Evolutionary conservation across 2,113 vertebrate genomes (phyloP), one percentile per base, ranked within the genome.

Genomic region (Oreochromis aureus): DNA sequence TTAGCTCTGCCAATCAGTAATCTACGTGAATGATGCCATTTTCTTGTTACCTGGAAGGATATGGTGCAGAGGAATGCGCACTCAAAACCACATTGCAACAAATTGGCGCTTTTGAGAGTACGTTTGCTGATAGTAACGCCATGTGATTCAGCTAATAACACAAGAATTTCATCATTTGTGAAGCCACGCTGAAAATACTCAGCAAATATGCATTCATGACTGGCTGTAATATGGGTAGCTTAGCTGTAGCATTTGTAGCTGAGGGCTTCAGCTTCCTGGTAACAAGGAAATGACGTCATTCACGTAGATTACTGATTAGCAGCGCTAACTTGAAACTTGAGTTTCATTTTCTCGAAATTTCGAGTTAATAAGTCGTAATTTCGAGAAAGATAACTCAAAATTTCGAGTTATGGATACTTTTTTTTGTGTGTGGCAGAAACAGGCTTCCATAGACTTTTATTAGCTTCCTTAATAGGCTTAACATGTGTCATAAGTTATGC

Each of bases 261-360:
- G 5, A 32, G 58, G 58, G 58, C 58, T 59, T 59, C 56, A 59
- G 7, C 27, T 0, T 59, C 27, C 1, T 1, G 58, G 15, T 32
- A 59, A 59, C 8, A 59, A 10, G 5, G 15, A 59, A 59, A 59
- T 59, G 3, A 59, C 15, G 2, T 59, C 15, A 59, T 59, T 32
- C 2, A 0, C 2, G 0, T 32, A 59, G 58, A 32, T 59, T 32
- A 59, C 27, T 18, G 27, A 32, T 18, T 32, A 27, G 58, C 58
- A 32, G 58, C 0, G 1, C 56, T 59, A 32, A 59, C 56, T 27
- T 27, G 27, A 27, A 27, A 27, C 27, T 27, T 27, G 27, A 27
- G 27, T 27, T 27, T 27, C 24, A 24, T 24, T 59, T 30, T 56
- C 22, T 13, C 2, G 1, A 56, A 56, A 56, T 56, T 54, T 56